These are phyloP conservation scores for Synanthedon myopaeformis DNA, from an alignment of 2,888 invertebrate species.

Conservation along the genomic window DNA sequence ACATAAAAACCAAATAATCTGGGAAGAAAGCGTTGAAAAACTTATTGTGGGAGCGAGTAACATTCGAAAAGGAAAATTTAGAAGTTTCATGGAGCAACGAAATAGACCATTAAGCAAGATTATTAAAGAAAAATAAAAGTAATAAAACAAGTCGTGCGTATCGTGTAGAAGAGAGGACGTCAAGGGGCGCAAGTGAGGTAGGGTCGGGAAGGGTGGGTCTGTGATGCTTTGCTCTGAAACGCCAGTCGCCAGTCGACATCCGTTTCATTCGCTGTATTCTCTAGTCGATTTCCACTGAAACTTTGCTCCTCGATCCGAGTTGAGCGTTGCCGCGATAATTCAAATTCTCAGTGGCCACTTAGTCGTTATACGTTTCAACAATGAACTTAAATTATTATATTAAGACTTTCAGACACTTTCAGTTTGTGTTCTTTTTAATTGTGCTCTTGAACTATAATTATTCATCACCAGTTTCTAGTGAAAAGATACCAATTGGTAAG, in stretches of 20 bases:
- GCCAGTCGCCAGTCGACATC: constrained; percentile 6
- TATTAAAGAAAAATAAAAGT: constrained; percentile 65
- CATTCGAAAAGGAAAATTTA: constrained; percentile 37
- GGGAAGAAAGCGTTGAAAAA: constrained; percentile 11
- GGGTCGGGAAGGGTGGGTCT: constrained; percentile 4
- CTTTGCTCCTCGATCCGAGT: constrained; percentile 13
- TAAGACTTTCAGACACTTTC: constrained; percentile 21
- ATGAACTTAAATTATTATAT: too few relatives aligned
- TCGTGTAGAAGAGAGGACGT: constrained; percentile 12
- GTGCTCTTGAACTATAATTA: constrained; percentile 21
- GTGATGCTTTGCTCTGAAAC: neutral
- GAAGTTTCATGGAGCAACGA: constrained; percentile 47
- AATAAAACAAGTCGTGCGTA: constrained; percentile 54
- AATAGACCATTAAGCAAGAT: constrained; percentile 59
- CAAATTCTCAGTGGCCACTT: neutral
- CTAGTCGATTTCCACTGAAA: constrained; percentile 10
- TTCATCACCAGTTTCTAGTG: constrained; percentile 17
- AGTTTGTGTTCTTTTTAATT: constrained; percentile 28
- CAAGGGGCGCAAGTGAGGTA: constrained; percentile 3
- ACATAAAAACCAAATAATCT: neutral
- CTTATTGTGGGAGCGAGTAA: constrained; percentile 26
- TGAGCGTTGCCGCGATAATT: constrained; percentile 13
- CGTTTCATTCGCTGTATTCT: neutral
- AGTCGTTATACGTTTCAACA: too few relatives aligned
- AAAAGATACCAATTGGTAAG: constrained; percentile 43